These are phyloP conservation scores for Upupa epops DNA, from an alignment of 2,113 vertebrate genomes.

Conservation along the genomic window DNA sequence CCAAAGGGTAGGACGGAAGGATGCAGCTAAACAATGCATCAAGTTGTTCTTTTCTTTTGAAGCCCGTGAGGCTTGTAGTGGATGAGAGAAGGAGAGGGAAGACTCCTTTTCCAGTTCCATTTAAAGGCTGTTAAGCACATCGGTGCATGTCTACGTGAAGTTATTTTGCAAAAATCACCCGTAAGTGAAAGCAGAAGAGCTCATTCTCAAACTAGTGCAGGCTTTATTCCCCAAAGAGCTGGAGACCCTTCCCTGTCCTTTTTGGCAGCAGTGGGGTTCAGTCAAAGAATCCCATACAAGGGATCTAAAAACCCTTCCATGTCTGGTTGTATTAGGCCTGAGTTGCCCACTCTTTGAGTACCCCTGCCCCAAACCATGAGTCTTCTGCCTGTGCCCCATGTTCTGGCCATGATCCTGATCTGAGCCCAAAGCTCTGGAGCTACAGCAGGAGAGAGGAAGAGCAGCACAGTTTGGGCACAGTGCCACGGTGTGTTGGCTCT, in stretches of 20 bases:
- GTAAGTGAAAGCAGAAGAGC: neutral
- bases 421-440: neutral
- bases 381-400: neutral
- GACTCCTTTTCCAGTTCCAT: neutral
- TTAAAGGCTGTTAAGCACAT: neutral
- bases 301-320: neutral
- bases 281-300: neutral
- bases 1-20: neutral
- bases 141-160: neutral
- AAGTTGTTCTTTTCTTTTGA: neutral
- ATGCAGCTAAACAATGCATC: neutral
- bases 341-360: neutral
- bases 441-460: neutral
- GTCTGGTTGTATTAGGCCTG: accelerated
- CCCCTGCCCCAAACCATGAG: accelerated
- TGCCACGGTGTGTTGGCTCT: neutral
- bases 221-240: neutral
- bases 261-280: neutral
- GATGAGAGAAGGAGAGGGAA: neutral
- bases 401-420: neutral
- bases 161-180: neutral
- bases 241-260: neutral
- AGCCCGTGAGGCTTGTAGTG: neutral
- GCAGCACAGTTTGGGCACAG: neutral
- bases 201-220: neutral